Base-by-base conservation (phyloP, 2,797 vertebrate genomes). In the Nannoperca australis region DNA sequence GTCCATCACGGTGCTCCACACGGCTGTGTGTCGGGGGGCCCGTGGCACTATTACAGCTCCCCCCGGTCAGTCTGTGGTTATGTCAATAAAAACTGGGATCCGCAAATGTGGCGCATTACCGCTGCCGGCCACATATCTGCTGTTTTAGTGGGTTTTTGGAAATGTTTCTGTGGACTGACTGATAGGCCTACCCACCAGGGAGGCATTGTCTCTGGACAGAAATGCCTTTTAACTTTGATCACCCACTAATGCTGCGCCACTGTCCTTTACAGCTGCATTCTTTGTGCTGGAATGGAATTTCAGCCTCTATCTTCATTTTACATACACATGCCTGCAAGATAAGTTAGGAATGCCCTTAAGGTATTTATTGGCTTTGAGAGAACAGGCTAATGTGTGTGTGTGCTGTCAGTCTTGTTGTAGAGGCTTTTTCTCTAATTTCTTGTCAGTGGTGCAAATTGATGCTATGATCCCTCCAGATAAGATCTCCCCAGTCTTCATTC, bases 391-490 rank as follows among this genome's bases (percentile, higher is more conserved):
- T 32, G 45, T 69, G n/a, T 66, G 66, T 78, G 49, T 71, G 38
- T 32, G 40, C 36, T 63, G 49, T 63, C 24, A 2, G 60, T 60
- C 78, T 58, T 53, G 38, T 72, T 81, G 86, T 70, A 34, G 76
- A 72, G 15, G 8, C 0, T 40, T 77, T 70, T 32, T 44, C 66
- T 76, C 45, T 78, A 68, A 88, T 92, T 84, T 83, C 76, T 73
- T 88, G 85, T 82, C 84, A 91, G 73, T 20, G 22, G 72, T 85
- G 87, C 89, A 92, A 90, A 91, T 89, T 90, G 86, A 88, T 47
- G 81, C 72, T 59, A 59, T 76, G 73, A 85, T 88, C 38, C 17
- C 60, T 60, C n/a, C 73, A 66, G 88, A 91, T 90, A 92, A 88
- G 68, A 73, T 76, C 17, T 1, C 3, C 13, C 12, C 47, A 68